phyloP scores from a whole-genome alignment of 1,140 invertebrate genomes.

The Copidosoma floridanum region DNA sequence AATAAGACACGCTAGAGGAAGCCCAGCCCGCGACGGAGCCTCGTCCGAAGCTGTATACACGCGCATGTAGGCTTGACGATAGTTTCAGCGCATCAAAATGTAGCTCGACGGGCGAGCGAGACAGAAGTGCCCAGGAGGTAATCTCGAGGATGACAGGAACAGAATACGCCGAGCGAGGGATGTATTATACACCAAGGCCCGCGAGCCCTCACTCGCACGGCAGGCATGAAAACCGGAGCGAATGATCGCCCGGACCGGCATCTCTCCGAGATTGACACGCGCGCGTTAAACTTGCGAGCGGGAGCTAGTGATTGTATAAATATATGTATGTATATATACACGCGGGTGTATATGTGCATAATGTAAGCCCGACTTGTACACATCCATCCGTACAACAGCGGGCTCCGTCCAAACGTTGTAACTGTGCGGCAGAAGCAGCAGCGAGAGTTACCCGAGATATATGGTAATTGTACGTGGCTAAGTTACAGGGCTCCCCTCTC shows the following conservation, averaged over 20 bases:
- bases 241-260: no score
- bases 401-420: constrained; percentile 42
- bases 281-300: constrained; percentile 5
- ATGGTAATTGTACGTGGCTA: constrained; percentile 51
- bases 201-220: no score
- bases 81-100: no score
- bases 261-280: constrained; percentile 22
- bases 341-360: no score
- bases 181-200: no score
- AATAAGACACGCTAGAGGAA: no score
- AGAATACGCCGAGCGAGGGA: background rate
- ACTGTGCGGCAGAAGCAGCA: constrained; percentile 35
- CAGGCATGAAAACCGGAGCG: no score
- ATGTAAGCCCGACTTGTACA: background rate
- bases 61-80: constrained; percentile 8
- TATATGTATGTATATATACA: no score
- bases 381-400: constrained; percentile 45
- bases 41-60: background rate
- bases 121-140: constrained; percentile 15
- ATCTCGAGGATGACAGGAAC: constrained; percentile 21
- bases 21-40: no score
- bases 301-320: constrained; percentile 3
- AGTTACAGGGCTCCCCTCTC: constrained; percentile 38
- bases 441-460: constrained; percentile 41
- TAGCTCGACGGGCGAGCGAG: no score